Evolutionary conservation across 2,113 vertebrate species (phyloP).

Genomic region (Cromileptes altivelis): DNA sequence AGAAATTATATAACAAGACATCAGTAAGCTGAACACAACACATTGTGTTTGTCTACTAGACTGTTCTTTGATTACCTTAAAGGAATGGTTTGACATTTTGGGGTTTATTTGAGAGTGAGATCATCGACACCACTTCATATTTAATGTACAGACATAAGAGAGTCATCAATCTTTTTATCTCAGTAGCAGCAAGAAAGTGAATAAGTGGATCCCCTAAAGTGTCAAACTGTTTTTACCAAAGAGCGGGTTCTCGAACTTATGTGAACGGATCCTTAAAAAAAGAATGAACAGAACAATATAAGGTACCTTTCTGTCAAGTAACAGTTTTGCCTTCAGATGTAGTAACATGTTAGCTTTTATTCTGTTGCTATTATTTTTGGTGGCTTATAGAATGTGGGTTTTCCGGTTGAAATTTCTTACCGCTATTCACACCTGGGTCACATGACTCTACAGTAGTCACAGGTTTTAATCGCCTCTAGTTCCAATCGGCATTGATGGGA

Average conservation of each 20-base stretch:
- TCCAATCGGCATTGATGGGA: too few species aligned
- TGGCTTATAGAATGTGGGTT: not conserved
- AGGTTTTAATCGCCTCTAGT: too few species aligned
- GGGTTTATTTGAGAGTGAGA: not conserved
- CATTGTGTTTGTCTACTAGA: slow-evolving; percentile 27
- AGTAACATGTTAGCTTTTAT: not conserved
- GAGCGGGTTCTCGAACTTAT: not conserved
- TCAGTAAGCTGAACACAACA: not conserved
- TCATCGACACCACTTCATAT: not conserved
- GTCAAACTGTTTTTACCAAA: not conserved
- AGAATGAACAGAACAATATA: not conserved
- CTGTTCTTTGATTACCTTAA: not conserved
- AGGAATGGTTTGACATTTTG: not conserved
- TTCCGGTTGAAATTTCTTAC: not conserved
- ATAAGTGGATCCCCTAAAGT: not conserved
- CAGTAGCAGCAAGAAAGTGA: not conserved
- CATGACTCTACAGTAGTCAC: too few species aligned
- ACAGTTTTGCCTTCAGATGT: not conserved
- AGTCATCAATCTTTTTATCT: not conserved
- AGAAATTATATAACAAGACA: slow-evolving; percentile 45
- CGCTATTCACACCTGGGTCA: too few species aligned
- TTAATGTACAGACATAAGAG: not conserved
- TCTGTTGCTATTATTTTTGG: too few species aligned
- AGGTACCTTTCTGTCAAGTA: not conserved
- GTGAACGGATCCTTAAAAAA: not conserved